Evolutionary conservation across 2,888 invertebrate species (phyloP).

Genomic region (Pollenia angustigena): DNA sequence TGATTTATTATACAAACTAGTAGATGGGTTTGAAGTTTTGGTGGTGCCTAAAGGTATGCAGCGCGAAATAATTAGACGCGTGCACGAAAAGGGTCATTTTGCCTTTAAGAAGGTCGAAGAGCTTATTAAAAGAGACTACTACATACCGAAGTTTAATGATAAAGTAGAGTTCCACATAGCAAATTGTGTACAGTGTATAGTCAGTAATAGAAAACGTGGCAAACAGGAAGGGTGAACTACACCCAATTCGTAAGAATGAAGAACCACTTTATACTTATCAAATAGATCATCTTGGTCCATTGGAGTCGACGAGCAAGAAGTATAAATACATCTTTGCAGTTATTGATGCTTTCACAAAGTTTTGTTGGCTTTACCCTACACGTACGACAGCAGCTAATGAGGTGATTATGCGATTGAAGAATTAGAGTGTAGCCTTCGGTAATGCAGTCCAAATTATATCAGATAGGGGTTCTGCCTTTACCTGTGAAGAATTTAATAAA

Average conservation of each 20-base stretch:
- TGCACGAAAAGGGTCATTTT: conserved; percentile 74
- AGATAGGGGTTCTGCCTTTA: conserved; percentile 79
- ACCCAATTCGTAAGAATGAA: conserved; percentile 48
- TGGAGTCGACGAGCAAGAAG: conserved; percentile 74
- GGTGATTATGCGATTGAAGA: conserved; percentile 76
- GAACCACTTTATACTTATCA: conserved; percentile 53
- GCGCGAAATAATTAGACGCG: conserved; percentile 69
- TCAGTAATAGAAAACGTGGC: conserved; percentile 61
- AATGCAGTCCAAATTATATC: conserved; percentile 79
- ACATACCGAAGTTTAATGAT: conserved; percentile 52
- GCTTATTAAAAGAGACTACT: conserved; percentile 45
- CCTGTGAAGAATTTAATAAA: conserved; percentile 76
- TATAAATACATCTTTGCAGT: conserved; percentile 78
- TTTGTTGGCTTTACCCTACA: conserved; percentile 80
- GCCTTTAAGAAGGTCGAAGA: conserved; percentile 56
- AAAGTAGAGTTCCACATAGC: conserved; percentile 53
- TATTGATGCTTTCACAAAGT: conserved; percentile 81
- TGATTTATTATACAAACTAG: conserved; percentile 66
- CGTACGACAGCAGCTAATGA: conserved; percentile 78
- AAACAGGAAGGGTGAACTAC: conserved; percentile 43
- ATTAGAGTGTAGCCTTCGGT: conserved; percentile 79
- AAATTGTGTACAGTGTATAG: conserved; percentile 57
- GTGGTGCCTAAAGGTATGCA: conserved; percentile 68
- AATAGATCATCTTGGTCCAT: conserved; percentile 66
- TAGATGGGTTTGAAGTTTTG: conserved; percentile 64